Percentiles rank a stretch among this genome's conserved stretches.
phyloP scores from a whole-genome alignment of 2,797 vertebrate species.

The Sebastiscus tertius region DNA sequence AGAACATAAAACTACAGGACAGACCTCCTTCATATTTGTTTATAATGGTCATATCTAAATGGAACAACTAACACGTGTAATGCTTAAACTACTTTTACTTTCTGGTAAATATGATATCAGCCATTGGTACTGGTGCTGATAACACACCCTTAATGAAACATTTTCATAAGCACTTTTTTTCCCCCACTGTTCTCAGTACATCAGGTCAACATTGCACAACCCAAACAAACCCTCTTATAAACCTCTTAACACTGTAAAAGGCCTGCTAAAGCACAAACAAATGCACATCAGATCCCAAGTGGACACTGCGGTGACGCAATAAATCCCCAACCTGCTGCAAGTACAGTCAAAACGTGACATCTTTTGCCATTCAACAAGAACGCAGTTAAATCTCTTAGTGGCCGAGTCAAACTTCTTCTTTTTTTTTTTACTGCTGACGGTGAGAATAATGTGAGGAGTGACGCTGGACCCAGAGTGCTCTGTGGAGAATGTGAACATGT shows the following conservation, averaged over 20 bases:
- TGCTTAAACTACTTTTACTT: constrained; percentile 18
- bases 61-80: constrained; percentile 23
- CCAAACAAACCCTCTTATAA: constrained; percentile 40
- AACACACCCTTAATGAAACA: constrained; percentile 20
- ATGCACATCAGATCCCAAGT: background rate
- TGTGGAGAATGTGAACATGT: background rate
- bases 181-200: constrained; percentile 3
- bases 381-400: constrained; percentile 30
- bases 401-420: background rate
- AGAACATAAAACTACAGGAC: constrained; percentile 47
- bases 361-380: background rate
- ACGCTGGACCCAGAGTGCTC: constrained; percentile 16
- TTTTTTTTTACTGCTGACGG: background rate
- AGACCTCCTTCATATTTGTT: constrained; percentile 38
- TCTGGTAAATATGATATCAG: constrained; percentile 36
- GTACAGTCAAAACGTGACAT: background rate
- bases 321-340: constrained; percentile 4
- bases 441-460: background rate
- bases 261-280: constrained; percentile 9
- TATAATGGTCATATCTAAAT: constrained; percentile 27
- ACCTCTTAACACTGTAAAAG: constrained; percentile 36
- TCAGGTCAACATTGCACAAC: constrained; percentile 69
- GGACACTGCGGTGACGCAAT: background rate
- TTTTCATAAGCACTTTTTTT: constrained; percentile 19
- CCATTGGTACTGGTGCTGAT: constrained; percentile 35